Conservation (phyloP, 92 coral and sea anemone genomes). For the Phenganax subtilis region DNA sequence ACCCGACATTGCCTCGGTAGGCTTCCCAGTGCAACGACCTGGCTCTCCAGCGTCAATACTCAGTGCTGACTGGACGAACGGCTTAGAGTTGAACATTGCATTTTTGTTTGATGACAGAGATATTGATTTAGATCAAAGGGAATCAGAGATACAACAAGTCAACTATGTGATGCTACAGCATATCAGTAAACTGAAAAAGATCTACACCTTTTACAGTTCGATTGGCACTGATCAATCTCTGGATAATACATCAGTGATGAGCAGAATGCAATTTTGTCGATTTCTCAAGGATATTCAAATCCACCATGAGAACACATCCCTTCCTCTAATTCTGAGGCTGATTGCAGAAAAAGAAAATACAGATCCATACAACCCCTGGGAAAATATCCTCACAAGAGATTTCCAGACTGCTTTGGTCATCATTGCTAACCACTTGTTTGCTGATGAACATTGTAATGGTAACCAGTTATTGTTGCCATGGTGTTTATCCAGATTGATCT, state of each 20-base stretch:
- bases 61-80: conserved; percentile 50
- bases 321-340: conserved; percentile 77
- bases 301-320: conserved; percentile 67
- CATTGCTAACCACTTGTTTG: conserved; percentile 72
- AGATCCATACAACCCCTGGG: conserved; percentile 70
- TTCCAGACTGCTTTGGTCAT: conserved; percentile 79
- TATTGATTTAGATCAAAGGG: conserved; percentile 68
- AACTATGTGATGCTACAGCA: conserved; percentile 75
- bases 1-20: conserved; percentile 74
- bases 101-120: conserved; percentile 72
- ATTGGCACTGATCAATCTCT: conserved; percentile 69
- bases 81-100: conserved; percentile 68
- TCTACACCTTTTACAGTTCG: conserved; percentile 78
- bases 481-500: conserved; percentile 77
- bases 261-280: conserved; percentile 84
- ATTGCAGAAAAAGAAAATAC: conserved; percentile 49
- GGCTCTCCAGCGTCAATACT: conserved; percentile 61
- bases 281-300: conserved; percentile 82
- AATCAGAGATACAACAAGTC: conserved; percentile 67
- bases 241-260: conserved; percentile 92
- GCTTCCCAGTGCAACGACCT: conserved; percentile 70
- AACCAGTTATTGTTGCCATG: conserved; percentile 59
- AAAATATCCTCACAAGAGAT: conserved; percentile 73
- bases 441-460: conserved; percentile 50
- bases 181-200: conserved; percentile 76